phyloP scores from a whole-genome alignment of 2,113 vertebrate species.

The Hemiprocne comata region DNA sequence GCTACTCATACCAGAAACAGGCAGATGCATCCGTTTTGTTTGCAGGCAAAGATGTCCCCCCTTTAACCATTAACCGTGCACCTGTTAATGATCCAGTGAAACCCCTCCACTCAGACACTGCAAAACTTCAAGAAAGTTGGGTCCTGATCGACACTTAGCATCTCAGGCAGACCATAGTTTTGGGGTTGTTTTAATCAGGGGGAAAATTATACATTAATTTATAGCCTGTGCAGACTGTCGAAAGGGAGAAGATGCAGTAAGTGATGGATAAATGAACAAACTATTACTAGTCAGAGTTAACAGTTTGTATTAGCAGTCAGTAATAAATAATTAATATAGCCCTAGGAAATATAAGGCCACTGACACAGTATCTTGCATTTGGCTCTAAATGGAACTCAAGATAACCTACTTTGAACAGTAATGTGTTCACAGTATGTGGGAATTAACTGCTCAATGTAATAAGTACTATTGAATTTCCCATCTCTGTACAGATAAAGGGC shows the following conservation, averaged over 20 bases:
- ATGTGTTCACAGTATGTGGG: slow-evolving; percentile 83
- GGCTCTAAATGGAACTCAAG: slow-evolving; percentile 74
- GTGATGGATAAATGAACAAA: slow-evolving; percentile 33
- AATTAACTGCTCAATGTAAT: slow-evolving; percentile 80
- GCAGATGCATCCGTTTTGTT: neutral
- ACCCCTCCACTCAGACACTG: neutral
- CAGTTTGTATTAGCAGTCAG: slow-evolving; percentile 70
- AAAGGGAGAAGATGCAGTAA: neutral
- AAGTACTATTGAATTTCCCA: slow-evolving; percentile 78
- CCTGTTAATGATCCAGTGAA: neutral
- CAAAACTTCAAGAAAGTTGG: neutral
- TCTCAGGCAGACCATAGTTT: neutral
- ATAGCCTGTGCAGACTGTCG: accelerated
- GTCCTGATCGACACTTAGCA: neutral
- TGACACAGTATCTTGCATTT: slow-evolving; percentile 60
- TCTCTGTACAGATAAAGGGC: slow-evolving; percentile 72
- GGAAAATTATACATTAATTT: neutral
- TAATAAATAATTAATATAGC: slow-evolving; percentile 82
- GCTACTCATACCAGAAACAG: neutral
- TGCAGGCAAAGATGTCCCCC: neutral
- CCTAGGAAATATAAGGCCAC: slow-evolving; percentile 71
- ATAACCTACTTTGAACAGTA: slow-evolving; percentile 81
- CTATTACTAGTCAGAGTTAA: slow-evolving; percentile 67
- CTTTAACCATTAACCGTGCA: neutral
- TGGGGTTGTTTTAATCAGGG: neutral